Base-by-base conservation (phyloP, 1,140 invertebrate species). In the Bombus fervidus region DNA sequence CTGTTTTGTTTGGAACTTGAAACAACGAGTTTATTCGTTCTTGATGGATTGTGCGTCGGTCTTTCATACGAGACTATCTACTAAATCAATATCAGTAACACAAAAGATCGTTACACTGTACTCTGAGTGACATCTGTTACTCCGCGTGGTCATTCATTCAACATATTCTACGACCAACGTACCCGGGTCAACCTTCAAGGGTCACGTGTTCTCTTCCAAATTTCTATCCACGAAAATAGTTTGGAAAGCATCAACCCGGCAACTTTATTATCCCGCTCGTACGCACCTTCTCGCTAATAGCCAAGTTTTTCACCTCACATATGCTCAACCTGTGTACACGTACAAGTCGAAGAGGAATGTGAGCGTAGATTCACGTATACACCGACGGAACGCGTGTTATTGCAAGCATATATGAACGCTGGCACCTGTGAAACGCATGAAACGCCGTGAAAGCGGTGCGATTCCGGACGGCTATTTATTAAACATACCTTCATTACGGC, bases 401-500 rank as follows among this genome's bases (percentile, higher is more conserved):
- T 59, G 28, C 62, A 28, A n/a, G 62, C 62, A 31, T 12, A n/a
- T 64, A n/a, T n/a, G 18, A 34, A 43, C 47, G 15, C 18, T 25
- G 25, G 37, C 12, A 37, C 75, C 34, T 39, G 75, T 77, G 37
- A 39, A 59, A 62, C 75, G 53, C 53, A 37, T 74, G 83, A 83
- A 76, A 79, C 13, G 28, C 31, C 37, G 53, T 72, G 81, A 81
- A 74, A 83, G 66, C 84, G 82, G 57, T 83, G 83, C 86, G 86
- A 91, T 88, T 88, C 83, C 79, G 88, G 86, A 89, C 79, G 75
- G 83, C 76, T 78, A 93, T 94, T 93, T 93, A 94, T 94, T 92
- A 94, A 93, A 93, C 93, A 94, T 93, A 92, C 91, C 92, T 93
- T 94, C 92, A 94, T 94, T 94, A 94, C 90, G 87, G 88, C 86